Base-by-base conservation (phyloP, 2,888 invertebrate species). In the Caenorhabditis sp. region DNA sequence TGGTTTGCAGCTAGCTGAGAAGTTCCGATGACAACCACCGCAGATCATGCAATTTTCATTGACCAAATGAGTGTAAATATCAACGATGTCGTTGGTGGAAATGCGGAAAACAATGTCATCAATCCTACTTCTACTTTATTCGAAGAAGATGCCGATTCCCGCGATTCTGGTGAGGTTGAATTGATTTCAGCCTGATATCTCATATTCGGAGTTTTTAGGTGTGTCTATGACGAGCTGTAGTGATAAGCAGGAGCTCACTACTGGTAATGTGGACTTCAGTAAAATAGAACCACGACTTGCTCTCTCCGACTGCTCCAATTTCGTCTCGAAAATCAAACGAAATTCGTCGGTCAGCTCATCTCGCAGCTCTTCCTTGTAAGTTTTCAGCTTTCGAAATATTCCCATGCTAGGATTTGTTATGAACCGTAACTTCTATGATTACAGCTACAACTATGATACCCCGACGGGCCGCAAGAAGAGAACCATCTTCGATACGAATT, bases 71-170 rank as follows among this genome's bases (percentile, higher is more conserved):
- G 16, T 56, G 41, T 41, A 63, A 47, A 72, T 56, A 59, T 47
- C 10, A 64, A 54, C n/a, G 51, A 26, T 24, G 19, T 54, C 58
- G 77, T 54, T 28, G 63, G 22, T 7, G 1, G 26, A 16, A 44
- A 49, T 12, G 38, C 35, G 44, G 35, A 24, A 14, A 49, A 61
- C 22, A 51, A 4, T 12, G 44, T 51, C 44, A 26, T 54, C 47
- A 49, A 51, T n/a, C 8, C 47, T 47, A 12, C 26, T 69, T 16
- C 49, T 16, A 64, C 58, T 5, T 1, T 80, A 4, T 59, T 74
- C n/a, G 81, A 81, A 22, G 82, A 83, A 41, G 84, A 84, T 64
- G 66, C 61, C 58, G 72, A 80, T 38, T 84, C 84, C 2, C 63
- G 84, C 19, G 84, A 84, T 66, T 84, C 84, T 10, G 82, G 82